phyloP scores from a whole-genome alignment of 2,797 vertebrate genomes.

The Gorsachius magnificus region DNA sequence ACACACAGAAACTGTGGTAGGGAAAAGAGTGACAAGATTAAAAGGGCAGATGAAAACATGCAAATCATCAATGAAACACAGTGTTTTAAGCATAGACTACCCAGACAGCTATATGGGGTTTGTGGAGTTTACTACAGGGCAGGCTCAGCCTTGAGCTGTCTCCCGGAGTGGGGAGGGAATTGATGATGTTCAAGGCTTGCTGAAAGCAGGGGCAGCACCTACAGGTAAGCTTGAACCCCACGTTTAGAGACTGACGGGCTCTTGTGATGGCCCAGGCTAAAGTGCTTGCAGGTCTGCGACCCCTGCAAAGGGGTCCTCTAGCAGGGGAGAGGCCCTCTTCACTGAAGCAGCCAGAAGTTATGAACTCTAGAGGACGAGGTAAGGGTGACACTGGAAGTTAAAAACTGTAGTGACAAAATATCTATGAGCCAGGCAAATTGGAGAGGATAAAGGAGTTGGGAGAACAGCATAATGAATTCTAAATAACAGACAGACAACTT shows the following conservation, averaged over 20 bases:
- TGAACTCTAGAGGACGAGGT: neutral
- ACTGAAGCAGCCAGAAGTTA: neutral
- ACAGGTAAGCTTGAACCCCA: neutral
- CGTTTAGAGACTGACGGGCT: neutral
- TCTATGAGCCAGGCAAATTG: neutral
- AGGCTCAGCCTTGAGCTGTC: neutral
- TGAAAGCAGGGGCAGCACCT: neutral
- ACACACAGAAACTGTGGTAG: neutral
- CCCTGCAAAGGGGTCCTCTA: neutral
- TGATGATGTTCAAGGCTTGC: neutral
- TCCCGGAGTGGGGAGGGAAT: neutral
- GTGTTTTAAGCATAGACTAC: neutral
- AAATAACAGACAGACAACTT: neutral
- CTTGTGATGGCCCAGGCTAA: neutral
- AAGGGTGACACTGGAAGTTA: neutral
- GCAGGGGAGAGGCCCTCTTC: neutral
- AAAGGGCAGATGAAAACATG: neutral
- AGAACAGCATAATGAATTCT: neutral
- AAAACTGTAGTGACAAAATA: neutral
- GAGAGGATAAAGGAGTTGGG: neutral
- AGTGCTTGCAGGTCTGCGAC: neutral
- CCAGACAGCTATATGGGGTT: neutral
- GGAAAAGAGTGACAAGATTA: neutral
- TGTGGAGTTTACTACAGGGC: neutral
- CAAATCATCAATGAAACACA: neutral